A percentile compares a stretch with the other conserved stretches of the same genome.
These are phyloP conservation scores for pig (Sus scrofa) DNA, from an alignment of 2,113 vertebrate genomes.

Conservation along the genomic window DNA sequence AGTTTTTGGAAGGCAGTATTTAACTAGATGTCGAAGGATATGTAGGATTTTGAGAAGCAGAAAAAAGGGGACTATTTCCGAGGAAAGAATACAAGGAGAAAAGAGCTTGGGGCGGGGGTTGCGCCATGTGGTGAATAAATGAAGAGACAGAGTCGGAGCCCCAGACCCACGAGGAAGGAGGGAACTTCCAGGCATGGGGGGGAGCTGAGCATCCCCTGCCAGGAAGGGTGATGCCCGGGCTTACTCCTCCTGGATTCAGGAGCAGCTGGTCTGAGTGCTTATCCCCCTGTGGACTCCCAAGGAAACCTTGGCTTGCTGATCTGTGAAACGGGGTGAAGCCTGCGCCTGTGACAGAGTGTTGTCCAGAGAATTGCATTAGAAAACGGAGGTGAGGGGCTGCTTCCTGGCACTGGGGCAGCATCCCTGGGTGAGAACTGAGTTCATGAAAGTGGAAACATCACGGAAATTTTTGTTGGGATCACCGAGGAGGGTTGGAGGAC, in stretches of 20 bases:
- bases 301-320: not conserved
- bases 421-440: too few relatives aligned
- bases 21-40: not conserved
- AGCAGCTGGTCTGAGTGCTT: accelerated
- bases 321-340: not conserved
- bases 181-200: accelerated
- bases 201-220: accelerated
- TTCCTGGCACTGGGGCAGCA: too few relatives aligned
- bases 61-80: too few relatives aligned
- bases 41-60: not conserved
- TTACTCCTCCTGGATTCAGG: accelerated
- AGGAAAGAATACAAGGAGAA: not conserved
- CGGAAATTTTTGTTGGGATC: accelerated
- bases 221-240: accelerated
- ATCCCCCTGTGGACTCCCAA: accelerated
- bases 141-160: accelerated
- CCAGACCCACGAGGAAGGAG: accelerated
- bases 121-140: accelerated
- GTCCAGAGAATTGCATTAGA: too few relatives aligned
- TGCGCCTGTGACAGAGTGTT: too few relatives aligned
- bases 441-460: not conserved
- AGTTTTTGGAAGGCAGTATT: not conserved
- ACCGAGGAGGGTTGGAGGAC: accelerated
- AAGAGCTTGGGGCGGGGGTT: accelerated
- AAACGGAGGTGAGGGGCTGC: accelerated